Base-by-base conservation (phyloP, 2,888 invertebrate species). In the Troides helena region DNA sequence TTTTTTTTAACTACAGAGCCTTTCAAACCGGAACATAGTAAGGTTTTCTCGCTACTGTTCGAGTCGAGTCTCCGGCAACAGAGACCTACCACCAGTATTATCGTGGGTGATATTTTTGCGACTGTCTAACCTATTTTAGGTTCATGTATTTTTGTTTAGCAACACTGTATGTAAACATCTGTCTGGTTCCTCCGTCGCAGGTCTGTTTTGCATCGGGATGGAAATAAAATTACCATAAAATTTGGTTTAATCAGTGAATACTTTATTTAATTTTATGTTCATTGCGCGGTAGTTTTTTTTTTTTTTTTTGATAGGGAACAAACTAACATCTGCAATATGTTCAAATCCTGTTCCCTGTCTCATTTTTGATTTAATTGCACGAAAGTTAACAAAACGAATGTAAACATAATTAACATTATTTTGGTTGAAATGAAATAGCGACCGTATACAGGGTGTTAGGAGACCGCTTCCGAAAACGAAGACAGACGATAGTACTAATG, bases 81-180 rank as follows among this genome's bases (percentile, higher is more conserved):
- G 3, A 5, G 2, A 21, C 21, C 25, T 30, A 30, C 25, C 25
- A 30, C 25, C 25, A 30, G 25, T 30, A 30, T n/a, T 53, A 7
- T 53, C 3, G 6, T 5, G 53, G 18, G 3, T 4, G 53, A 18
- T n/a, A 53, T 53, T 18, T 53, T n/a, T 53, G 53, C 57, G 8
- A 58, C 57, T 23, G 57, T 25, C 21, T 25, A 58, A 25, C 21
- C n/a, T 59, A 46, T 60, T 53, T 60, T n/a, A 36, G 18, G 17
- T 58, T 30, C 56, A 46, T 62, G 53, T 67, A 30, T 64, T 62
- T 59, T 63, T n/a, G 39, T 68, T 59, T 23, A 62, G 39, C 68
- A 68, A 68, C 59, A 59, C 59, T 36, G 50, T 36, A 63, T 59
- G 36, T 68, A 64, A 68, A 68, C 58, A 64, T 23, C 46, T 68